Evolutionary conservation across 2,888 invertebrate species (phyloP).

Genomic region (Craniophora ligustri): DNA sequence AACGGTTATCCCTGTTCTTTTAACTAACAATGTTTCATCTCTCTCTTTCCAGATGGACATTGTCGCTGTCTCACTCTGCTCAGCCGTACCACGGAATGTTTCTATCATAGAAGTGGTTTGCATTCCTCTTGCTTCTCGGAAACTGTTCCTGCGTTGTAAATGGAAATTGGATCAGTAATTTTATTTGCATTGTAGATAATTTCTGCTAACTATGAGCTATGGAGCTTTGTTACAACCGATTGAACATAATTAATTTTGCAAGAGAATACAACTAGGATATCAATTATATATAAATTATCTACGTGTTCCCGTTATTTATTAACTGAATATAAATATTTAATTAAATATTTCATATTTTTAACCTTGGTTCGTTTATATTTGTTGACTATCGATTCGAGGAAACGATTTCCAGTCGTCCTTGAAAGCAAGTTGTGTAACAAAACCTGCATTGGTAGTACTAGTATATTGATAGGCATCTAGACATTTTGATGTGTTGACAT

Average conservation of each 20-base stretch:
- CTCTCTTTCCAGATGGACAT: conserved; percentile 84
- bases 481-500: no score
- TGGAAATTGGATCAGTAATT: conserved; percentile 45
- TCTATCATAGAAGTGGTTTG: conserved; percentile 58
- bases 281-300: conserved; percentile 1
- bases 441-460: not conserved
- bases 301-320: conserved; percentile 5
- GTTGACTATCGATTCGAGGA: conserved; percentile 3
- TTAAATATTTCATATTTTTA: conserved; percentile 1
- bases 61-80: conserved; percentile 65
- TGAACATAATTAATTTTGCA: conserved; percentile 1
- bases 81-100: conserved; percentile 54
- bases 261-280: conserved; percentile 3
- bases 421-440: not conserved
- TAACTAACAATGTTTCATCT: conserved; percentile 81
- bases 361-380: conserved; percentile 8
- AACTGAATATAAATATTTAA: not conserved
- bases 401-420: not conserved
- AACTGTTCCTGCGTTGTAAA: conserved; percentile 46
- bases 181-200: conserved; percentile 45
- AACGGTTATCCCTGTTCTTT: conserved; percentile 69
- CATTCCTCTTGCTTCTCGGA: conserved; percentile 47
- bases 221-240: conserved; percentile 11
- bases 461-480: no score
- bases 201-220: conserved; percentile 29